Base-by-base conservation (phyloP, 2,797 vertebrate genomes). In the Pangasius djambal region DNA sequence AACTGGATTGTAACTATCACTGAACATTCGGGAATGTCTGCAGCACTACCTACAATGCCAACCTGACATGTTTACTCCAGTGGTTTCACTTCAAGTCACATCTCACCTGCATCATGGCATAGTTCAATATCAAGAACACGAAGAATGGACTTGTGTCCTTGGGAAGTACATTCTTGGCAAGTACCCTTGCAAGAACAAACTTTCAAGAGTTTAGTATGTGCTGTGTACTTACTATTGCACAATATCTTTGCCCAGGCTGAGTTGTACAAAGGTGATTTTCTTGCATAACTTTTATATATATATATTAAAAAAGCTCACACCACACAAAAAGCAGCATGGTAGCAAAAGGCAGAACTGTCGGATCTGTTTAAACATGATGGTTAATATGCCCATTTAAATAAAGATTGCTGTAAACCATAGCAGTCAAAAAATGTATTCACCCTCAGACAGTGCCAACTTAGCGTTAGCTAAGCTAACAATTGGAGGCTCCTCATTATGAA, bases 161-260 rank as follows among this genome's bases (percentile, higher is more conserved):
- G 70, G 70, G 20, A 74, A 74, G 70, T 75, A 75, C 40, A 48
- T 75, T 75, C 72, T 75, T 75, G 72, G 72, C 40, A 75, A 48
- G 40, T 28, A 75, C 12, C 40, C 9, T 28, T 75, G 40, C 72
- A 75, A 44, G 72, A 75, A 69, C 12, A 34, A 69, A 75, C 72
- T 48, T 75, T 22, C 37, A 75, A 44, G 22, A 48, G 22, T 75
- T 75, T 75, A 9, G 48, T 10, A 75, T 44, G 20, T 48, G 37
- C 40, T 75, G 40, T 48, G 9, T 28, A 44, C 40, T 75, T 48
- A 48, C 37, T 28, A 48, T 75, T 48, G 22, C 22, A 74, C 72
- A 40, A 44, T 44, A 5, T 74, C 22, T 74, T 74, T 74, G 9
- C 20, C 12, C 9, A 44, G 40, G 37, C 10, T 74, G 9, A 12